Evolutionary conservation across 1,140 invertebrate species (phyloP).

Genomic region (Drosophila dunni): DNA sequence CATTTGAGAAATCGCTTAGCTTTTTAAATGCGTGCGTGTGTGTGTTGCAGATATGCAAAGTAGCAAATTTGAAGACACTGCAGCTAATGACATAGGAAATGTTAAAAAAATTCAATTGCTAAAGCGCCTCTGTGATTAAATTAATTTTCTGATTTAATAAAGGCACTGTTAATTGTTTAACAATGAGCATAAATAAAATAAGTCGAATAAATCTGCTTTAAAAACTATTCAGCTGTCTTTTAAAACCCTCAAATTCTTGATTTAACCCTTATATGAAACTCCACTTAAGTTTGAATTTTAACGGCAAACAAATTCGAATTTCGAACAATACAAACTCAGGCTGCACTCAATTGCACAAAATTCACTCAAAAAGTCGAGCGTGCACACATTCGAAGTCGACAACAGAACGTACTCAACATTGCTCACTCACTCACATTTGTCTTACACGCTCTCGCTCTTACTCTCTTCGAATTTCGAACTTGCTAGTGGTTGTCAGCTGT

Average conservation of each 20-base stretch:
- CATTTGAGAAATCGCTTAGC: conserved; percentile 68
- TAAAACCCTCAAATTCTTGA: background rate
- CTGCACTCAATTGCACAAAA: conserved; percentile 1
- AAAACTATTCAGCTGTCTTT: background rate
- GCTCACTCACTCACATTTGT: conserved; percentile 5
- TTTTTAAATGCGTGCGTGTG: conserved; percentile 28
- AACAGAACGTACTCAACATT: background rate
- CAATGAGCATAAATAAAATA: no score
- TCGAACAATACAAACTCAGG: background rate
- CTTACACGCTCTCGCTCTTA: conserved; percentile 3
- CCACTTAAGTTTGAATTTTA: background rate
- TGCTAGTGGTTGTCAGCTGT: conserved; percentile 27
- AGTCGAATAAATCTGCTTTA: no score
- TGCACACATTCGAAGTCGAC: conserved; percentile 1
- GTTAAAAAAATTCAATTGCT: background rate
- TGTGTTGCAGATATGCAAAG: conserved; percentile 29
- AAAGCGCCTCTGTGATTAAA: background rate
- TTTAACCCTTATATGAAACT: background rate
- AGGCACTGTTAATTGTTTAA: background rate
- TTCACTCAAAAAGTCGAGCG: background rate
- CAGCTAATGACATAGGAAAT: conserved; percentile 48
- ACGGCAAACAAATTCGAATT: conserved; percentile 8
- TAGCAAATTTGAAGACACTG: background rate
- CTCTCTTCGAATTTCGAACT: conserved; percentile 47
- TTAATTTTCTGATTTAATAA: background rate